Conservation (phyloP, 2,797 vertebrate species). For the Catharus ustulatus region DNA sequence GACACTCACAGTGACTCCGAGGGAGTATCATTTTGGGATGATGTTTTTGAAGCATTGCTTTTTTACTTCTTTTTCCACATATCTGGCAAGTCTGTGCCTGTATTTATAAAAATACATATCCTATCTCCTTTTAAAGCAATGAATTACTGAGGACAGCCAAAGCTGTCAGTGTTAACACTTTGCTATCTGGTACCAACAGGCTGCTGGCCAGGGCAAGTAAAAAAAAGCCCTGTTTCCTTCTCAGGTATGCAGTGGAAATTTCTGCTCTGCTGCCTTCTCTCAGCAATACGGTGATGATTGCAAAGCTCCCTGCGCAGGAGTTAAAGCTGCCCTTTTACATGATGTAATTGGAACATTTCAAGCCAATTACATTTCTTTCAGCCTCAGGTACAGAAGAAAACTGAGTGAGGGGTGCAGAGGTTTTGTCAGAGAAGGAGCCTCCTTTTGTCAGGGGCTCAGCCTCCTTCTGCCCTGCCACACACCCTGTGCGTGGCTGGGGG, state of each 20-base stretch:
- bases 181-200: conserved; percentile 36
- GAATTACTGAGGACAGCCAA: not conserved
- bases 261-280: not conserved
- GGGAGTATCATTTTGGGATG: not conserved
- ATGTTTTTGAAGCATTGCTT: not conserved
- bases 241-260: conserved; percentile 32
- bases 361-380: not conserved
- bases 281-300: not conserved
- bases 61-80: not conserved
- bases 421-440: conserved; percentile 21
- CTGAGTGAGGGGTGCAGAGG: not conserved
- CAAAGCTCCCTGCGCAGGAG: not conserved
- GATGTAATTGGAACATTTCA: not conserved
- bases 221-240: not conserved
- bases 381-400: not conserved
- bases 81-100: not conserved
- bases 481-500: fast-evolving
- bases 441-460: conserved; percentile 34
- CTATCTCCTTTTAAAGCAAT: not conserved
- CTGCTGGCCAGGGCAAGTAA: not conserved
- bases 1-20: not conserved
- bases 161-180: conserved; percentile 29
- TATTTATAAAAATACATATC: not conserved
- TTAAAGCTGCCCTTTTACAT: not conserved
- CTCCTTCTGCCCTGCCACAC: not conserved